Conservation (phyloP, 2,797 vertebrate genomes). For the Brachymystax lenok region DNA sequence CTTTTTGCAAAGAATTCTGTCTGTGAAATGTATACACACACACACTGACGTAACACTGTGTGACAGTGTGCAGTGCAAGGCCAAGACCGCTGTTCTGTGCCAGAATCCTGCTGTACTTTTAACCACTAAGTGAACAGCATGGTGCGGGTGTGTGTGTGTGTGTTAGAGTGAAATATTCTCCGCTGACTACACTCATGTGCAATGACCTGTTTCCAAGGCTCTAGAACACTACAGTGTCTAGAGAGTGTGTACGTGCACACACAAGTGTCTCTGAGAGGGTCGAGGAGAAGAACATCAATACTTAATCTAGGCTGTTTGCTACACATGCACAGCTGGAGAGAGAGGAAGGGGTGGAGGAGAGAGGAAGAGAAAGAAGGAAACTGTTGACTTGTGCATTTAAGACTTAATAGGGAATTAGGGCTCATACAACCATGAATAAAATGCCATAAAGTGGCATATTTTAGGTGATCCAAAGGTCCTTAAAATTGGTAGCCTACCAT, state of each 20-base stretch:
- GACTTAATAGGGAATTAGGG: too few relatives aligned
- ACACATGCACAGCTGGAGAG: conserved; percentile 24
- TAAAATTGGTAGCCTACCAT: too few relatives aligned
- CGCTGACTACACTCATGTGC: too few relatives aligned
- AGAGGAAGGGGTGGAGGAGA: not conserved
- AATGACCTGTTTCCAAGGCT: conserved; percentile 49
- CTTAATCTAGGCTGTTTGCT: conserved; percentile 44
- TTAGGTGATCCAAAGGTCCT: too few relatives aligned
- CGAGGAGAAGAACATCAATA: conserved; percentile 50
- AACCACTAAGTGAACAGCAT: too few relatives aligned
- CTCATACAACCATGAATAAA: not conserved
- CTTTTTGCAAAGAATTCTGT: too few relatives aligned
- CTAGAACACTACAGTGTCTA: conserved; percentile 18
- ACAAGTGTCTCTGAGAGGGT: not conserved
- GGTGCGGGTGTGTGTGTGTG: conserved; percentile 36
- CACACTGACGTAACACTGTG: too few relatives aligned
- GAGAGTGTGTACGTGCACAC: not conserved
- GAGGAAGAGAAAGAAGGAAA: not conserved
- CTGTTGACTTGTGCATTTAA: too few relatives aligned
- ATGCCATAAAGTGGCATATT: not conserved
- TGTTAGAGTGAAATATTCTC: too few relatives aligned
- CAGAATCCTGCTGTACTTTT: too few relatives aligned
- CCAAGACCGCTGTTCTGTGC: too few relatives aligned
- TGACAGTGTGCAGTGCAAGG: too few relatives aligned
- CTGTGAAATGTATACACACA: not conserved